Percentiles rank a stretch among this genome's conserved stretches.
Conservation (phyloP, 2,113 vertebrate genomes). For the Hipposideros armiger region DNA sequence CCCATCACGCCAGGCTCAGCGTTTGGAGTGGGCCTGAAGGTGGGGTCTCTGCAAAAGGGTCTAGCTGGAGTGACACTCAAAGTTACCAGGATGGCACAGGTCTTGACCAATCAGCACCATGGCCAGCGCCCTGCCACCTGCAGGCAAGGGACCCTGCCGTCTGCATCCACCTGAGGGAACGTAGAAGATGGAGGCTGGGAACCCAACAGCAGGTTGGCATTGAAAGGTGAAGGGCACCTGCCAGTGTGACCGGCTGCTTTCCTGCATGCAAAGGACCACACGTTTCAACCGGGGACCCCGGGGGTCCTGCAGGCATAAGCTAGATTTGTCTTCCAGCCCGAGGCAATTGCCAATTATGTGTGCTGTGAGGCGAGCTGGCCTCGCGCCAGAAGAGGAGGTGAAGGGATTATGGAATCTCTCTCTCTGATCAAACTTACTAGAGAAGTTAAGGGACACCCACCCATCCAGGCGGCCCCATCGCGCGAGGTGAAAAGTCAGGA, state of each 20-base stretch:
- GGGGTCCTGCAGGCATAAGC: constrained; percentile 77
- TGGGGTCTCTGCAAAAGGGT: background rate
- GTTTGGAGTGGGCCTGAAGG: background rate
- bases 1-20: background rate
- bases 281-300: constrained; percentile 38
- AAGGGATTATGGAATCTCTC: constrained; percentile 37
- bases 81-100: background rate
- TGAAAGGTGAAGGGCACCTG: constrained; percentile 16
- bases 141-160: fast-evolving
- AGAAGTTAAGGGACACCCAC: background rate
- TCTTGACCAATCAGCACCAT: background rate
- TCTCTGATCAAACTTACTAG: constrained; percentile 74
- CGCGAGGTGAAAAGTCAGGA: background rate
- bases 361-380: constrained; percentile 62
- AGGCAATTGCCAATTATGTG: constrained; percentile 76
- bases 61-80: background rate
- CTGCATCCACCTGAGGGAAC: background rate
- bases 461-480: background rate
- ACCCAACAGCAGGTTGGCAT: background rate
- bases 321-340: constrained; percentile 79
- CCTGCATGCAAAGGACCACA: background rate
- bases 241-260: background rate
- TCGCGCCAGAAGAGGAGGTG: constrained; percentile 46
- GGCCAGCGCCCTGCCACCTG: background rate
- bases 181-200: background rate